Percentiles rank a stretch among this genome's conserved stretches.
Evolutionary conservation across 2,888 invertebrate species (phyloP).

Genomic region (Steinernema hermaphroditum): DNA sequence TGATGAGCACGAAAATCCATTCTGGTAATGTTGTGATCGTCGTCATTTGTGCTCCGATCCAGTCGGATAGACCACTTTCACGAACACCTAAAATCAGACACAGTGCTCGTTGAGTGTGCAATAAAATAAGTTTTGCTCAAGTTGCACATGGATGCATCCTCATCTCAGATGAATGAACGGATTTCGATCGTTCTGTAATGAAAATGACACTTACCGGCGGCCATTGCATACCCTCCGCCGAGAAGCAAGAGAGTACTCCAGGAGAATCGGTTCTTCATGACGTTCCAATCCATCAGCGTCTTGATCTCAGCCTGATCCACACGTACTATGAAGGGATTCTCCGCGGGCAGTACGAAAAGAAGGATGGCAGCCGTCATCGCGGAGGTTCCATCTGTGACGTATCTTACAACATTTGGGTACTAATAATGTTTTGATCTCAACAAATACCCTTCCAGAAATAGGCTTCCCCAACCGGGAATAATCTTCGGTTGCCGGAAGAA

Average conservation of each 20-base stretch:
- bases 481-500: conserved; percentile 66
- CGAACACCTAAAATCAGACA: conserved; percentile 41
- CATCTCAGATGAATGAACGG: too few relatives aligned
- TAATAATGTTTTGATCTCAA: background rate
- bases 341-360: conserved; percentile 50
- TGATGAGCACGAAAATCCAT: conserved; percentile 38
- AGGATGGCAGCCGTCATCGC: conserved; percentile 49
- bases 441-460: conserved; percentile 51
- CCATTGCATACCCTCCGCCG: conserved; percentile 59
- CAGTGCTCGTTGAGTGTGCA: background rate
- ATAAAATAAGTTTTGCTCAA: background rate
- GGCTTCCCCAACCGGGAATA: conserved; percentile 66
- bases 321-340: conserved; percentile 43
- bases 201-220: conserved; percentile 38
- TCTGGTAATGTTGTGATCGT: conserved; percentile 38
- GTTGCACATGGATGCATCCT: too few relatives aligned
- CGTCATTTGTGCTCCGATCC: conserved; percentile 37
- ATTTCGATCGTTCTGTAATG: too few relatives aligned
- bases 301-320: conserved; percentile 56
- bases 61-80: conserved; percentile 42
- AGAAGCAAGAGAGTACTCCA: conserved; percentile 53
- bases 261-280: conserved; percentile 49
- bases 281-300: conserved; percentile 58
- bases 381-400: conserved; percentile 56
- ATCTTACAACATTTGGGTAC: conserved; percentile 49